These are phyloP conservation scores for Trematomus bernacchii DNA, from an alignment of 2,797 vertebrate species.

Conservation along the genomic window DNA sequence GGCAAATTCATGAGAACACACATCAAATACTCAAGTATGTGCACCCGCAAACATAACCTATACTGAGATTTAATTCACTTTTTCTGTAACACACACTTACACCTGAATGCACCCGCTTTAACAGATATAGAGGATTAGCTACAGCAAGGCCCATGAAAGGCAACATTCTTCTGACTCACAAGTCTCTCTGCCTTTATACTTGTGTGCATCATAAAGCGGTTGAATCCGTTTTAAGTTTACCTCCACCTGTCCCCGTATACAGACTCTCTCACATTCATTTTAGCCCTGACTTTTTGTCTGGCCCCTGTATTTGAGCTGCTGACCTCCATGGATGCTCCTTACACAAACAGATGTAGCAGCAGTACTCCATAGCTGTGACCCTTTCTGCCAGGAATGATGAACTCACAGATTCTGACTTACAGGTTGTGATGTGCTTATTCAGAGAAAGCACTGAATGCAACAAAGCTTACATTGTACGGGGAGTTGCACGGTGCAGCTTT, in stretches of 20 bases:
- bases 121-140: constrained; percentile 30
- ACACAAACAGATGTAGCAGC: constrained; percentile 51
- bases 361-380: constrained; percentile 38
- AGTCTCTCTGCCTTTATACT: constrained; percentile 37
- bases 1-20: background rate
- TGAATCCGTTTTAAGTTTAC: constrained; percentile 24
- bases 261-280: constrained; percentile 12
- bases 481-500: constrained; percentile 11
- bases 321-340: constrained; percentile 32
- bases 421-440: constrained; percentile 33
- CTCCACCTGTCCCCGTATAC: background rate
- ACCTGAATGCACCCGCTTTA: constrained; percentile 38
- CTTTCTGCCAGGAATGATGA: constrained; percentile 32
- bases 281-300: constrained; percentile 37
- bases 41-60: background rate
- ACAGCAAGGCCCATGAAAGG: constrained; percentile 41
- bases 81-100: constrained; percentile 28
- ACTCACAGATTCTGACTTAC: constrained; percentile 34
- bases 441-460: constrained; percentile 31
- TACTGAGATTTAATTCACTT: constrained; percentile 21
- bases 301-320: constrained; percentile 37
- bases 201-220: constrained; percentile 24
- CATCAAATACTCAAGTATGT: background rate
- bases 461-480: constrained; percentile 14
- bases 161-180: constrained; percentile 54